Percentiles rank a stretch among this genome's conserved stretches.
These are phyloP conservation scores for Nephrotoma guestfalica DNA, from an alignment of 2,888 invertebrate genomes.

Conservation along the genomic window DNA sequence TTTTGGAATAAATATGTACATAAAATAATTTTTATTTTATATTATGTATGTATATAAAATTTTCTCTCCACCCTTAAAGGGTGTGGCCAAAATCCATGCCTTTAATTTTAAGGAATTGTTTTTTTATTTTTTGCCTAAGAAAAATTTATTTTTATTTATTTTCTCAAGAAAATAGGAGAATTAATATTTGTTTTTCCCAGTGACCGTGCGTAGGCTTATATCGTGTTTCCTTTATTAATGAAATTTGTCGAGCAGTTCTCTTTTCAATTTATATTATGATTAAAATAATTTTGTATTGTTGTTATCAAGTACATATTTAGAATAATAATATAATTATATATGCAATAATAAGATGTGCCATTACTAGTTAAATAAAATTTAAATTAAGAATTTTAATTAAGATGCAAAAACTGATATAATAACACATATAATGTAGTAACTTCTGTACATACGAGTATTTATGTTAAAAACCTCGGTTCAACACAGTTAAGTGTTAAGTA, in stretches of 20 bases:
- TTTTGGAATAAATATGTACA: background rate
- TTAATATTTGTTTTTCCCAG: background rate
- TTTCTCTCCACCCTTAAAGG: background rate
- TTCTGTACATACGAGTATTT: background rate
- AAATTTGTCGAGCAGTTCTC: background rate
- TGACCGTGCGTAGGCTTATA: background rate
- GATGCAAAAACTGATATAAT: background rate
- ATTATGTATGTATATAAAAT: background rate
- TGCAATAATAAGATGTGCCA: slow-evolving; percentile 34
- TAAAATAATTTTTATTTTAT: background rate
- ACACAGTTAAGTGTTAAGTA: background rate
- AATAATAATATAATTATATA: slow-evolving; percentile 16
- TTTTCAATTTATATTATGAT: background rate
- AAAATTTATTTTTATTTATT: background rate
- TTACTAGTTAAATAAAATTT: slow-evolving; percentile 21
- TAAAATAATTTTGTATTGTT: background rate
- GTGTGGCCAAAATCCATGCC: background rate
- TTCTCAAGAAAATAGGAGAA: background rate
- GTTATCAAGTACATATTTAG: background rate
- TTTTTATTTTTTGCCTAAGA: background rate
- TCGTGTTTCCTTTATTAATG: background rate
- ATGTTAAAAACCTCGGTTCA: background rate
- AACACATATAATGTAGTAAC: background rate
- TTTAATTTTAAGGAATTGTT: background rate
- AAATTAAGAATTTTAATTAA: background rate